phyloP scores from a whole-genome alignment of 1,140 invertebrate species.

The Trachymyrmex septentrionalis region DNA sequence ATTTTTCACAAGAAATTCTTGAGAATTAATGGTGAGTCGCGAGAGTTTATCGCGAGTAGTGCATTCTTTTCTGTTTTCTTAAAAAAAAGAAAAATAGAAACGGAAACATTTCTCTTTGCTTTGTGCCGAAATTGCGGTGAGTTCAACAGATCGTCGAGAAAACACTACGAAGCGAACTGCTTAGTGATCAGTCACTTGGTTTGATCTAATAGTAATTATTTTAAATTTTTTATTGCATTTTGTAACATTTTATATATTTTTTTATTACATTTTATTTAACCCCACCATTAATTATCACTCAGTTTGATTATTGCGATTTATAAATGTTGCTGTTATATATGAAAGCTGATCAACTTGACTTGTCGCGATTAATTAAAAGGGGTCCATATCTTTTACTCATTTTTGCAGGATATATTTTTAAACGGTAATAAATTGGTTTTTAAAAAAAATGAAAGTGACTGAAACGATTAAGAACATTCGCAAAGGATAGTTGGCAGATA shows the following conservation, averaged over 20 bases:
- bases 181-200: not conserved
- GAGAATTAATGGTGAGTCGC: not conserved
- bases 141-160: not conserved
- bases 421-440: not conserved
- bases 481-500: not conserved
- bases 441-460: not conserved
- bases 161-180: not conserved
- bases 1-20: constrained; percentile 15
- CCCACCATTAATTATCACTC: not conserved
- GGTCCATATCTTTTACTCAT: not conserved
- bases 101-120: not conserved
- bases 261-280: no score
- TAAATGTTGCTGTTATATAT: not conserved
- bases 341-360: not conserved
- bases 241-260: no score
- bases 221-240: not conserved
- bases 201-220: constrained; percentile 19
- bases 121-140: not conserved
- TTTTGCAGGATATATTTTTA: not conserved
- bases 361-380: constrained; percentile 1
- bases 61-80: not conserved
- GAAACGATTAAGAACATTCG: not conserved
- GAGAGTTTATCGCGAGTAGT: not conserved
- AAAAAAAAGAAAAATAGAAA: not conserved
- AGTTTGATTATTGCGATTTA: not conserved